phyloP scores from a whole-genome alignment of 1,140 invertebrate genomes.

The Scylla paramamosain region DNA sequence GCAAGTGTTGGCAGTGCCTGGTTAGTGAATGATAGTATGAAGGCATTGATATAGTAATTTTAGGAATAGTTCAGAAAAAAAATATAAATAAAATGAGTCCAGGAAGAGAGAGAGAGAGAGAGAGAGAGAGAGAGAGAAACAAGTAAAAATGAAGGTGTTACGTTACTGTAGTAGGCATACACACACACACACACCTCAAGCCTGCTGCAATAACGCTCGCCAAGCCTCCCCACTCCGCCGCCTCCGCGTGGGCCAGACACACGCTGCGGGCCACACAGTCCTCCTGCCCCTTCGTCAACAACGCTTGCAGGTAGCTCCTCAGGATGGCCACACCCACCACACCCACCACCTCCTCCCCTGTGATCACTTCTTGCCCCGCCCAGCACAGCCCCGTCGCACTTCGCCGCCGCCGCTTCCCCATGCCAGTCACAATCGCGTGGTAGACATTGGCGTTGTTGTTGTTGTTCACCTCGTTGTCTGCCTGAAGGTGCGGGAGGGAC shows the following conservation, averaged over 20 bases:
- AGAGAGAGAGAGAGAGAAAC: too few species aligned
- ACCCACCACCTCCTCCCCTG: conserved; percentile 52
- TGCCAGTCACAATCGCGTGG: conserved; percentile 53
- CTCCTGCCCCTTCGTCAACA: not conserved
- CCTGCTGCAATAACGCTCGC: not conserved
- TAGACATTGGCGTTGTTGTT: conserved; percentile 68
- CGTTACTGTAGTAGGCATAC: not conserved
- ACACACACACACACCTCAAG: conserved; percentile 49
- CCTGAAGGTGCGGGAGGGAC: conserved; percentile 2
- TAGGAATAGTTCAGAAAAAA: too few species aligned
- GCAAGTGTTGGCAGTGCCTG: too few species aligned
- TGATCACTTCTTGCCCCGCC: too few species aligned
- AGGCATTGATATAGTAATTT: too few species aligned
- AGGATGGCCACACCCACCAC: conserved; percentile 61
- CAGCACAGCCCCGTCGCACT: too few species aligned
- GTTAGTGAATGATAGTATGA: too few species aligned
- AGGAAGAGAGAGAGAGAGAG: too few species aligned
- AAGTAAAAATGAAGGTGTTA: too few species aligned
- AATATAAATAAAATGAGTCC: too few species aligned
- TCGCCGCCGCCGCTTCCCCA: not conserved
- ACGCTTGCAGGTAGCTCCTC: conserved; percentile 28
- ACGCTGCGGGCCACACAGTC: not conserved
- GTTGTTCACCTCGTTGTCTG: conserved; percentile 61
- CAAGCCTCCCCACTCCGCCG: conserved; percentile 57
- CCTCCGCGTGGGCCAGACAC: conserved; percentile 19